Evolutionary conservation across 2,888 invertebrate species (phyloP).

Genomic region (Liodrosophila aerea): DNA sequence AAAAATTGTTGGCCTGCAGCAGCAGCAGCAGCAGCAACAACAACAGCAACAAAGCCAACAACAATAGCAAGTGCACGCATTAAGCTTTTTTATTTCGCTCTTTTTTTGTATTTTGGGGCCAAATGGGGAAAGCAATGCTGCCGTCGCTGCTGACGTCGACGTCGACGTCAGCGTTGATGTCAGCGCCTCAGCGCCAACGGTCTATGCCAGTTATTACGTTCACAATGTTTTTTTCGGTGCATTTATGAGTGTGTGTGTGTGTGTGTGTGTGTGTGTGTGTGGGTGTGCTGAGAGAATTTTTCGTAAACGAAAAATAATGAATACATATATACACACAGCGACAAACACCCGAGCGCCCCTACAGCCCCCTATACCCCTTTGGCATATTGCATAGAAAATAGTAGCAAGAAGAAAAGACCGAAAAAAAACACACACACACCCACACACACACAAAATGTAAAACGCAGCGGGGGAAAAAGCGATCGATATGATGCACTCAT

Average conservation of each 20-base stretch:
- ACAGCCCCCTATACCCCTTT: conserved; percentile 13
- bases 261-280: conserved; percentile 33
- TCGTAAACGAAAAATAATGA: conserved; percentile 79
- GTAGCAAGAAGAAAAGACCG: conserved; percentile 70
- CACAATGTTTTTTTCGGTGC: conserved; percentile 71
- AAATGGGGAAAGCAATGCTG: conserved; percentile 57
- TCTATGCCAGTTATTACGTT: conserved; percentile 75
- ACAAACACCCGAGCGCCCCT: conserved; percentile 34
- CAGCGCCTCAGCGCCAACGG: conserved; percentile 51
- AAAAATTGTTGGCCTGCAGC: conserved; percentile 68
- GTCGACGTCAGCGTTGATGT: conserved; percentile 33
- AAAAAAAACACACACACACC: no score
- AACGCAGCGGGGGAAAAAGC: conserved; percentile 76
- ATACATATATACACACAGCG: conserved; percentile 63
- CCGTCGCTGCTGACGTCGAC: conserved; percentile 28
- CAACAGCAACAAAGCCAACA: conserved; percentile 19
- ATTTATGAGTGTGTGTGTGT: conserved; percentile 22
- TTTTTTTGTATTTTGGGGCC: conserved; percentile 58
- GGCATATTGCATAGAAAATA: conserved; percentile 75
- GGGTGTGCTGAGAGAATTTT: conserved; percentile 63
- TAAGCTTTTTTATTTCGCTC: conserved; percentile 54
- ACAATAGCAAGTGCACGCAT: conserved; percentile 73
- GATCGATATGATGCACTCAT: conserved; percentile 83
- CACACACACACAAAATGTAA: conserved; percentile 61
- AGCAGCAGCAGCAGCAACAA: conserved; percentile 31